Conservation (phyloP, 2,888 invertebrate species). For the Brenthis ino region DNA sequence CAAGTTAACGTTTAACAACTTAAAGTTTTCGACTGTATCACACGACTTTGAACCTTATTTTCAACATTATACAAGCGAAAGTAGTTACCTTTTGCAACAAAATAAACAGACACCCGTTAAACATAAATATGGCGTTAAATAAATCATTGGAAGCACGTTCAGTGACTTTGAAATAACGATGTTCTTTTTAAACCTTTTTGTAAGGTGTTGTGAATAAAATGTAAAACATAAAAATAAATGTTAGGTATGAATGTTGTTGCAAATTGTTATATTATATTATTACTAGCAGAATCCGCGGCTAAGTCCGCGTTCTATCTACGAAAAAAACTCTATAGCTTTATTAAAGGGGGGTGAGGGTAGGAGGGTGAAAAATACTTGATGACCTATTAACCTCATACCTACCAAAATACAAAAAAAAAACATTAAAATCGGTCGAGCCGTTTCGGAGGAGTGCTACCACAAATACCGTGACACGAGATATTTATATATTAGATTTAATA, state of each 20-base stretch:
- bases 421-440: too few species aligned
- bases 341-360: too few species aligned
- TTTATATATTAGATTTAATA: too few species aligned
- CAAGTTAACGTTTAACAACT: conserved; percentile 20
- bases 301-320: too few species aligned
- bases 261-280: too few species aligned
- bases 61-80: conserved; percentile 1
- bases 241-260: background rate
- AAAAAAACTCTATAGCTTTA: too few species aligned
- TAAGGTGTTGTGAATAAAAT: conserved; percentile 13
- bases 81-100: background rate
- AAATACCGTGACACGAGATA: too few species aligned
- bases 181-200: conserved; percentile 29
- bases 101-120: conserved; percentile 38
- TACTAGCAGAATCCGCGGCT: too few species aligned
- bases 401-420: too few species aligned
- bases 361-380: too few species aligned
- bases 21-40: background rate
- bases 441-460: too few species aligned
- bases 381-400: too few species aligned
- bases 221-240: conserved; percentile 2
- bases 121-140: conserved; percentile 76
- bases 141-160: conserved; percentile 73
- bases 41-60: conserved; percentile 12
- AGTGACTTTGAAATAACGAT: conserved; percentile 48